Conservation (phyloP, 2,888 invertebrate genomes). For the Trichacis sp. region DNA sequence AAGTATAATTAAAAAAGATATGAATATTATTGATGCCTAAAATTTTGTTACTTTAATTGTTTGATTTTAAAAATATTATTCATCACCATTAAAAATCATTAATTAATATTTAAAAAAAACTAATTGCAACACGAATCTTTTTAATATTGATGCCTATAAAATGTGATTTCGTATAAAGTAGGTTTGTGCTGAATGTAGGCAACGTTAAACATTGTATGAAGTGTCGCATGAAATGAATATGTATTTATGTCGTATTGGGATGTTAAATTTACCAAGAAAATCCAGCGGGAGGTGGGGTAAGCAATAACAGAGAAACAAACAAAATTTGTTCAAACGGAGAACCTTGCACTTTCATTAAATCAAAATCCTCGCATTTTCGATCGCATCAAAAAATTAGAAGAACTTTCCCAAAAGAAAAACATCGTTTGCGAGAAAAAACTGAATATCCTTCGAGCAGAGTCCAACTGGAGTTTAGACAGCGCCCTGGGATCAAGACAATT, state of each 20-base stretch:
- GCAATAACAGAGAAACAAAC: constrained; percentile 69
- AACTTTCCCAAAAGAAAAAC: too few species aligned
- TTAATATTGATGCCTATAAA: constrained; percentile 55
- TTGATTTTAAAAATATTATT: too few species aligned
- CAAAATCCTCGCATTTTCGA: too few species aligned
- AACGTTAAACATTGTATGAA: constrained; percentile 35
- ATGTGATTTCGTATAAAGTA: constrained; percentile 64
- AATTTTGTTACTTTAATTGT: too few species aligned
- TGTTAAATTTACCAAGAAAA: constrained; percentile 69
- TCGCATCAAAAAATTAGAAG: too few species aligned
- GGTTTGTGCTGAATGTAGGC: constrained; percentile 59
- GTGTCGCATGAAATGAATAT: constrained; percentile 42
- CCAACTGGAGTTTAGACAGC: constrained; percentile 62
- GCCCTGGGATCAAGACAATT: constrained; percentile 18
- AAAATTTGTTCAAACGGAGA: constrained; percentile 64
- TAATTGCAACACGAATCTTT: too few species aligned
- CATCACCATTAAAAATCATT: too few species aligned
- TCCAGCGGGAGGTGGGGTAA: constrained; percentile 68
- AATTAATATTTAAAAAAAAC: too few species aligned
- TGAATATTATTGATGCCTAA: too few species aligned
- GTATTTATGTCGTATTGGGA: constrained; percentile 61
- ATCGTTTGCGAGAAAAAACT: too few species aligned
- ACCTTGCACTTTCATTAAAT: constrained; percentile 53
- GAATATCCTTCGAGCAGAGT: constrained; percentile 33
- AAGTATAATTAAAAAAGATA: too few species aligned